Conservation (phyloP, 1,140 invertebrate genomes). For the Portunus trituberculatus region DNA sequence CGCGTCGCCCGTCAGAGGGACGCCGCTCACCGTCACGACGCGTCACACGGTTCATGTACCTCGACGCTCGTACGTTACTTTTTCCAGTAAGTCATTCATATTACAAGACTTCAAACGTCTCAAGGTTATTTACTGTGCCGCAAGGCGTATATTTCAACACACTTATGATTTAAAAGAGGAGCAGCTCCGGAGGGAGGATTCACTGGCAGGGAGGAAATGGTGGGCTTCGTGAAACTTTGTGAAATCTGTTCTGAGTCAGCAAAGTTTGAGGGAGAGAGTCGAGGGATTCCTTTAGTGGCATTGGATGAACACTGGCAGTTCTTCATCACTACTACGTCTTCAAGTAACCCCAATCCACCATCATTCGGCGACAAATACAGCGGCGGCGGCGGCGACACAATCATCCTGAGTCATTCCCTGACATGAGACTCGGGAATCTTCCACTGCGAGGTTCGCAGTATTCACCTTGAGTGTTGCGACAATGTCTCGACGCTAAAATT, state of each 20-base stretch:
- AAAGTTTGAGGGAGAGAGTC: neutral
- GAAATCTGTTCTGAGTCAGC: neutral
- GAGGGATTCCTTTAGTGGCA: neutral
- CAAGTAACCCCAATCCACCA: too few relatives aligned
- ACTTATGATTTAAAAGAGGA: constrained; percentile 11
- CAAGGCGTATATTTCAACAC: neutral
- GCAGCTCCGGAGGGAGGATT: neutral
- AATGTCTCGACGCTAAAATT: neutral
- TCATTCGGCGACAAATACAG: neutral
- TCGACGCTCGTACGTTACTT: neutral
- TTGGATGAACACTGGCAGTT: neutral
- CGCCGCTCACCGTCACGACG: neutral
- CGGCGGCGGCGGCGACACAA: neutral
- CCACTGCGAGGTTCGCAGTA: neutral
- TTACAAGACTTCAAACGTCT: constrained; percentile 13
- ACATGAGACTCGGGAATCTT: neutral
- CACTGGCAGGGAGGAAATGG: neutral
- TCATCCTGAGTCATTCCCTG: neutral
- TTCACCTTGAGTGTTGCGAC: neutral
- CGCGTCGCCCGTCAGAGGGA: neutral
- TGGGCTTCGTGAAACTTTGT: neutral
- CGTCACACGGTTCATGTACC: neutral
- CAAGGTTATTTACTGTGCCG: neutral
- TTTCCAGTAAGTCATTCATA: constrained; percentile 23
- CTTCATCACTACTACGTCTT: neutral